phyloP scores from a whole-genome alignment of 2,888 invertebrate genomes.

The Pyrochroa serraticornis region DNA sequence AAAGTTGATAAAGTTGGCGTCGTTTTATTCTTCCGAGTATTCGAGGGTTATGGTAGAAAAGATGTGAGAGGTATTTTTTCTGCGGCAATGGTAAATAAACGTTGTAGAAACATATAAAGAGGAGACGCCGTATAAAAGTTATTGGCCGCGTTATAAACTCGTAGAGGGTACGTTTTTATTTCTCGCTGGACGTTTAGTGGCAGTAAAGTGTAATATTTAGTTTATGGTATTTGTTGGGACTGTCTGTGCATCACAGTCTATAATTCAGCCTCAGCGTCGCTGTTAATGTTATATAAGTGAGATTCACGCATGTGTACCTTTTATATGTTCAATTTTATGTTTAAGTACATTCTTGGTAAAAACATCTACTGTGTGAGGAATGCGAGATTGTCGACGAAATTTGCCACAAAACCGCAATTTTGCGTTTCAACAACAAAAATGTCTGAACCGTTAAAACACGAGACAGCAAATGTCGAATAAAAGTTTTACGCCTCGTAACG shows the following conservation, averaged over 20 bases:
- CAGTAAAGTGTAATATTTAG: constrained; percentile 49
- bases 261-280: constrained; percentile 29
- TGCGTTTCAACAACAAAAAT: neutral
- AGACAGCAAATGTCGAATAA: too few relatives aligned
- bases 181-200: constrained; percentile 45
- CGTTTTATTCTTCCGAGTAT: constrained; percentile 28
- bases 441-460: neutral
- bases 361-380: neutral
- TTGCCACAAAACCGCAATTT: too few relatives aligned
- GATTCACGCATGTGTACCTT: constrained; percentile 29
- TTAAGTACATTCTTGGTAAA: neutral
- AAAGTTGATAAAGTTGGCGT: constrained; percentile 22
- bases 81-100: constrained; percentile 31
- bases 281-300: constrained; percentile 30
- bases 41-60: constrained; percentile 8
- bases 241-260: constrained; percentile 35
- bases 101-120: constrained; percentile 30
- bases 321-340: constrained; percentile 10
- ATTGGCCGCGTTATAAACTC: constrained; percentile 44
- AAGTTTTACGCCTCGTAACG: too few relatives aligned
- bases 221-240: constrained; percentile 45
- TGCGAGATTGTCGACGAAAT: too few relatives aligned
- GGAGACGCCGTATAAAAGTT: constrained; percentile 39
- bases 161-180: constrained; percentile 44
- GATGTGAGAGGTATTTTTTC: constrained; percentile 22